Percentiles rank a stretch among this genome's conserved stretches.
phyloP scores from a whole-genome alignment of 2,113 vertebrate genomes.

The Siniperca knerii region DNA sequence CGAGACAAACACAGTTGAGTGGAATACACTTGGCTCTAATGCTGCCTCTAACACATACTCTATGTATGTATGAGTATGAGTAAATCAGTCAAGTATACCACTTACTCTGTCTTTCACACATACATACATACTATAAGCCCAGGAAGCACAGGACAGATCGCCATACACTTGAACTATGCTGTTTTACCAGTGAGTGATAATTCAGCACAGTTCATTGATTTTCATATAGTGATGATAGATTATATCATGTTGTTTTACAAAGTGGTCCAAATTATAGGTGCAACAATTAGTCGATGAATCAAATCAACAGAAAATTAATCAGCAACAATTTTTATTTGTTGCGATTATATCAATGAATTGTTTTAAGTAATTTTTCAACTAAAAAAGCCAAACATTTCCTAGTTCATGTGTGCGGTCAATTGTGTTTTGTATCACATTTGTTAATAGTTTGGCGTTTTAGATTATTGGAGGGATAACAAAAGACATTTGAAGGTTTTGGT shows the following conservation, averaged over 20 bases:
- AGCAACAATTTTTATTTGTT: neutral
- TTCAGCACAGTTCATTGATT: neutral
- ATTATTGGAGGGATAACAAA: neutral
- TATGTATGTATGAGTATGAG: no score
- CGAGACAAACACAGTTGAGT: conserved; percentile 15
- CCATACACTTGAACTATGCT: conserved; percentile 4
- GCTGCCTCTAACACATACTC: neutral
- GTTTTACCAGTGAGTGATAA: neutral
- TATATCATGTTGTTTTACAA: neutral
- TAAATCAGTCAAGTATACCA: neutral
- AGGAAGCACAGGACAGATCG: neutral
- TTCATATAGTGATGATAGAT: neutral
- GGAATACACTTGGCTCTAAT: conserved; percentile 21
- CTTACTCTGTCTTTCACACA: neutral
- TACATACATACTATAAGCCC: neutral
- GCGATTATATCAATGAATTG: neutral
- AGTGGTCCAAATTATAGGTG: neutral
- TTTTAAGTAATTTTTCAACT: neutral
- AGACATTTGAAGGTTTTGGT: neutral
- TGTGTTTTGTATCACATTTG: neutral
- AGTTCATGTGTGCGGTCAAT: neutral
- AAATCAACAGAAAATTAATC: neutral
- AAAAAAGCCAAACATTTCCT: neutral
- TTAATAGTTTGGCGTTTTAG: neutral
- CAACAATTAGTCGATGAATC: neutral